Evolutionary conservation across 2,797 vertebrate genomes (phyloP), one percentile per base, ranked within the genome.

Genomic region (Hafferia zeledoni): DNA sequence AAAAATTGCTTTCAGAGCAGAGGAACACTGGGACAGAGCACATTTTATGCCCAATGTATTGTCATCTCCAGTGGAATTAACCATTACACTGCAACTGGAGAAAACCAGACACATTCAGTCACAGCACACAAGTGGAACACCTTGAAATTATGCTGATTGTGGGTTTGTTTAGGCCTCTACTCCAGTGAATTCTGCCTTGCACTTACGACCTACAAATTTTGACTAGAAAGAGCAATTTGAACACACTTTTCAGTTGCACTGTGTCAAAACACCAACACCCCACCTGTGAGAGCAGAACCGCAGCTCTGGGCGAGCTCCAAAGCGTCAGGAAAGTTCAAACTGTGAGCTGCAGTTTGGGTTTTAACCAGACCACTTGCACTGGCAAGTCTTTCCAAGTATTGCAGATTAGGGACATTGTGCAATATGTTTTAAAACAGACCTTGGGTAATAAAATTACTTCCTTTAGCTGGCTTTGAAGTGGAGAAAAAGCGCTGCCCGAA

Each of bases 401-500:
- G 57, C 56, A 27, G 5, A 83, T 91, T 60, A 70, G 67, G 64
- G 20, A 89, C 28, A 1, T 43, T 53, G 78, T 44, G 79, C 74
- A 88, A 71, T 88, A 91, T 70, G 65, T 92, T 95, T 87, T 68
- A 76, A 92, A 96, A 53, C 69, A 83, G 86, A 80, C 83, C 69
- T 59, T 84, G 63, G 52, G 70, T 82, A 94, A 95, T 76, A 83
- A 95, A 95, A 95, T 95, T 84, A 93, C 50, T 96, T 96, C 94
- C 94, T 94, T 65, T 61, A 88, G 83, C 61, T 93, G 60, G 71
- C 94, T 93, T 89, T 96, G 94, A 94, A 87, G 87, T 53, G 67
- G 89, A 84, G 60, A 33, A 90, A 86, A 89, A 95, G 60, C 13
- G 6, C 93, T 89, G 85, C 83, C 92, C 92, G 95, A 93, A 89